These are phyloP conservation scores for Syrphus vitripennis DNA, from an alignment of 2,888 invertebrate genomes.

Conservation along the genomic window DNA sequence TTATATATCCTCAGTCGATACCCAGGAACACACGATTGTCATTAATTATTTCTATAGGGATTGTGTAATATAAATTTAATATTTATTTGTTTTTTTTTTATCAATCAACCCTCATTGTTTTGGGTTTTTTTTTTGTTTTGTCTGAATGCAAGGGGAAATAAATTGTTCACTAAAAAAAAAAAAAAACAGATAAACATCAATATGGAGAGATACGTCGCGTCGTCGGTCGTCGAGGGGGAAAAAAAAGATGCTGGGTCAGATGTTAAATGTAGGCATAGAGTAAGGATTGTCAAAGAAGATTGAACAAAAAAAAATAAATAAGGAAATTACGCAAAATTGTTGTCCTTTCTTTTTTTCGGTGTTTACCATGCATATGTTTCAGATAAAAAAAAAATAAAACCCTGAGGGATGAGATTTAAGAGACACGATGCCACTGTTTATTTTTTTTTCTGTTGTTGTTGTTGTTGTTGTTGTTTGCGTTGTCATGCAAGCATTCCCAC, in stretches of 20 bases:
- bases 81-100: slow-evolving; percentile 60
- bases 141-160: slow-evolving; percentile 30
- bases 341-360: slow-evolving; percentile 37
- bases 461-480: not conserved
- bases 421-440: slow-evolving; percentile 45
- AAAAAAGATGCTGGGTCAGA: slow-evolving; percentile 71
- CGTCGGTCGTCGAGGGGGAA: slow-evolving; percentile 20
- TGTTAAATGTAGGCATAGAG: slow-evolving; percentile 53
- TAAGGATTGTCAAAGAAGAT: not conserved
- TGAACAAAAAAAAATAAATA: not conserved
- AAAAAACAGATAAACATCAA: slow-evolving; percentile 54
- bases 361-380: slow-evolving; percentile 50
- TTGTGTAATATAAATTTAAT: slow-evolving; percentile 69
- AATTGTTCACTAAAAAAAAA: not conserved
- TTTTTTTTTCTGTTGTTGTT: not conserved
- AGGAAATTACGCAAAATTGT: slow-evolving; percentile 64
- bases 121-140: not conserved
- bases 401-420: slow-evolving; percentile 40
- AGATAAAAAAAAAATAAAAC: not conserved
- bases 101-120: slow-evolving; percentile 62
- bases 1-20: not conserved
- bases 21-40: slow-evolving; percentile 34
- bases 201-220: not conserved
- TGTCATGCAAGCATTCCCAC: slow-evolving; percentile 20
- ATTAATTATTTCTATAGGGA: slow-evolving; percentile 65